phyloP scores from a whole-genome alignment of 2,113 vertebrate genomes.

The Circaetus cinerascens region DNA sequence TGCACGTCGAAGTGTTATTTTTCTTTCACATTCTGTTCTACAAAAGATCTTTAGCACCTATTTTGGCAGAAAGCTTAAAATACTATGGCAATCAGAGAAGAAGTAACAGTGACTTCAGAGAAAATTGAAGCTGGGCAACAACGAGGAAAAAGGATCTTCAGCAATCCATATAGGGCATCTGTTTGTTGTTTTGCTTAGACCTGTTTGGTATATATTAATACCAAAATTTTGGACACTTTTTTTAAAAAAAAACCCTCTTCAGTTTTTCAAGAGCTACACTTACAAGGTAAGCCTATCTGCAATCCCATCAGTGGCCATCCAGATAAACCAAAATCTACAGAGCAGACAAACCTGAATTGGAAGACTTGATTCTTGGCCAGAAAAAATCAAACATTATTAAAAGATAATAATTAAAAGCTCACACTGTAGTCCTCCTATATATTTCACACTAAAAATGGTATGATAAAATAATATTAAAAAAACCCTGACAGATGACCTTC shows the following conservation, averaged over 20 bases:
- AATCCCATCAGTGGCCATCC: not conserved
- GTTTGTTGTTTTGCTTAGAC: not conserved
- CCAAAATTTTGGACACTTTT: not conserved
- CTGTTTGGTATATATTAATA: not conserved
- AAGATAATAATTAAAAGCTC: not conserved
- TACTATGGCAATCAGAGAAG: slow-evolving; percentile 8
- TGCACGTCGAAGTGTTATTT: not conserved
- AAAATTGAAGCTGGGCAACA: slow-evolving; percentile 18
- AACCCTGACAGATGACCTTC: not conserved
- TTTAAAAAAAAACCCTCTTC: not conserved
- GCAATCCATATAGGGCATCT: not conserved
- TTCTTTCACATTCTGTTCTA: slow-evolving; percentile 24
- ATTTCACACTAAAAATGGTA: not conserved
- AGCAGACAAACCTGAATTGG: not conserved
- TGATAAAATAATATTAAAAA: not conserved
- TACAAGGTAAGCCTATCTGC: not conserved
- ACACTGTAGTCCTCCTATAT: not conserved
- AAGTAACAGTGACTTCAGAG: slow-evolving; percentile 18
- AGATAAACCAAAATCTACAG: not conserved
- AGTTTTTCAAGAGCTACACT: not conserved
- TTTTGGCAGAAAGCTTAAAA: slow-evolving; percentile 29
- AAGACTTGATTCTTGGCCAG: not conserved
- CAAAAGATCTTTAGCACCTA: slow-evolving; percentile 18
- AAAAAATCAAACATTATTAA: not conserved
- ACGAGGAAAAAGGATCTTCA: not conserved